Conservation (phyloP, 2,113 vertebrate genomes). For the Scatophagus argus region DNA sequence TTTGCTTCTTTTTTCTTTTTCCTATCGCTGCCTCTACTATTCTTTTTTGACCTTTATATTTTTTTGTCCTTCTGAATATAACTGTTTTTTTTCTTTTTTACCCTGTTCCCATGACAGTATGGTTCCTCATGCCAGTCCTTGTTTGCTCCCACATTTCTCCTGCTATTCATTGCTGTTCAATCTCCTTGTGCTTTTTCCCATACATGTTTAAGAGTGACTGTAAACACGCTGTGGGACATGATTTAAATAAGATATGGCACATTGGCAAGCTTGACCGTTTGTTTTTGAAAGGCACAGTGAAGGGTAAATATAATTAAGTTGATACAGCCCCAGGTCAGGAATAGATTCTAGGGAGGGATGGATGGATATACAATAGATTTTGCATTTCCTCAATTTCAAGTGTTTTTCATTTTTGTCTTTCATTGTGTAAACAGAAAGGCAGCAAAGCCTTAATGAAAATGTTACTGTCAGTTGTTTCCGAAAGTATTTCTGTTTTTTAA, state of each 20-base stretch:
- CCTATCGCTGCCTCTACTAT: neutral
- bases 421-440: neutral
- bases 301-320: slow-evolving; percentile 60
- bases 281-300: slow-evolving; percentile 46
- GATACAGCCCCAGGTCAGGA: slow-evolving; percentile 36
- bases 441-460: neutral
- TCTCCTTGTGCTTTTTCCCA: slow-evolving; percentile 7
- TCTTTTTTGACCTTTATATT: slow-evolving; percentile 26
- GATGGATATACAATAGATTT: neutral
- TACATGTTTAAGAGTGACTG: slow-evolving; percentile 26
- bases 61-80: slow-evolving; percentile 12
- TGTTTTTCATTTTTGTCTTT: neutral
- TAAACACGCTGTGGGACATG: slow-evolving; percentile 43
- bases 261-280: slow-evolving; percentile 52
- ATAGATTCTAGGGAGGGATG: neutral
- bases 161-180: slow-evolving; percentile 15
- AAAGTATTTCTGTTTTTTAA: neutral
- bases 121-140: neutral
- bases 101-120: slow-evolving; percentile 45
- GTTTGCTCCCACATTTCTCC: neutral
- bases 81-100: neutral
- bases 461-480: neutral
- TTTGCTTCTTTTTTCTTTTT: neutral
- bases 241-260: slow-evolving; percentile 60
- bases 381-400: neutral